phyloP scores from a whole-genome alignment of 2,888 invertebrate species.

The Eristalis pertinax region DNA sequence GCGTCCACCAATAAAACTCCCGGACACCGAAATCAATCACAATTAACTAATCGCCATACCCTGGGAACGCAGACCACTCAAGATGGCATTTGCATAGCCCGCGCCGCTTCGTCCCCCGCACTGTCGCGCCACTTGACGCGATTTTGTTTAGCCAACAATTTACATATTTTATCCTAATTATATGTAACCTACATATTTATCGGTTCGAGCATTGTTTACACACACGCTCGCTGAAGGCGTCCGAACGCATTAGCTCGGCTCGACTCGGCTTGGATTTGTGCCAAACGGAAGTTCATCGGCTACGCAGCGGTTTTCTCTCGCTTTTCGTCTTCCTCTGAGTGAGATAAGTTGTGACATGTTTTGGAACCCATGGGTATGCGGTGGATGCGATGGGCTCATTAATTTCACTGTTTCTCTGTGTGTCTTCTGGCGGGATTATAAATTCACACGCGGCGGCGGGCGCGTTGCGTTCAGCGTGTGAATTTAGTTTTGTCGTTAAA shows the following conservation, averaged over 20 bases:
- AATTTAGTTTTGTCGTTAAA: slow-evolving; percentile 1
- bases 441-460: neutral
- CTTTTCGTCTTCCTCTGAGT: neutral
- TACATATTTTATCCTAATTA: slow-evolving; percentile 61
- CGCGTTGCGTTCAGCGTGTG: neutral
- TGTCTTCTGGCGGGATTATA: neutral
- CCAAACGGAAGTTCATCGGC: slow-evolving; percentile 20
- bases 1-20: neutral
- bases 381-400: neutral
- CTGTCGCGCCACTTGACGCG: neutral
- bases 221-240: neutral
- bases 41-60: slow-evolving; percentile 53
- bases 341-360: neutral
- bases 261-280: neutral
- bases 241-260: neutral
- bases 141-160: slow-evolving; percentile 50
- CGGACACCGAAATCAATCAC: slow-evolving; percentile 43
- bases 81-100: neutral
- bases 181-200: slow-evolving; percentile 52
- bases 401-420: neutral
- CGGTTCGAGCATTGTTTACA: slow-evolving; percentile 6
- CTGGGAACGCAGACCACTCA: slow-evolving; percentile 35
- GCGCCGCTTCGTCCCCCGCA: neutral
- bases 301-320: neutral
- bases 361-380: neutral